Percentiles rank a stretch among this genome's conserved stretches.
phyloP scores from a whole-genome alignment of 1,140 invertebrate genomes.

The Euglossa dilemma region DNA sequence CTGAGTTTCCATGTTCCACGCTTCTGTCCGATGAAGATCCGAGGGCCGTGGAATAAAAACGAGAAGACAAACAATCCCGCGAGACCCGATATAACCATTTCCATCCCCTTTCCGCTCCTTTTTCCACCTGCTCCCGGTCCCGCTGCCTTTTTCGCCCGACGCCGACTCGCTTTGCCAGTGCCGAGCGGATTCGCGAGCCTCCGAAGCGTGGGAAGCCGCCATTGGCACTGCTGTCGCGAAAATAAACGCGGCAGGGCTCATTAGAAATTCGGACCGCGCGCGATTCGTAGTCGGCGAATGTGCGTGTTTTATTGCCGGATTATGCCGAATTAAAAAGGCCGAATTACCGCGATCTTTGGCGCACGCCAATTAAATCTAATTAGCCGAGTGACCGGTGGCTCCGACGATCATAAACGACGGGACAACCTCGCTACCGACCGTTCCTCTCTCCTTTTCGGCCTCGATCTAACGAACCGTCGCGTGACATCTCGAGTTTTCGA shows the following conservation, averaged over 20 bases:
- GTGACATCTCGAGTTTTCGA: background rate
- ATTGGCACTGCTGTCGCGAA: background rate
- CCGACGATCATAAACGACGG: background rate
- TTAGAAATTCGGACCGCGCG: slow-evolving; percentile 5
- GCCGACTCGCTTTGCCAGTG: background rate
- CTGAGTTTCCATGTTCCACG: slow-evolving; percentile 22
- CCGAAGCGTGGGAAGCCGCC: background rate
- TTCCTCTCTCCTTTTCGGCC: background rate
- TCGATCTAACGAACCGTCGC: background rate
- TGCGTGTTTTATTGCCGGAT: slow-evolving; percentile 1
- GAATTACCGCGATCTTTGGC: background rate
- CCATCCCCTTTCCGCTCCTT: background rate
- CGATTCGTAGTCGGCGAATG: background rate
- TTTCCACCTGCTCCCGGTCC: background rate
- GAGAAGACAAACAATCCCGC: slow-evolving; percentile 7
- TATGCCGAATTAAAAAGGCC: background rate
- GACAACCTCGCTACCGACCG: background rate
- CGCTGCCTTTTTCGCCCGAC: rapidly evolving
- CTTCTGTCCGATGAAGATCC: background rate
- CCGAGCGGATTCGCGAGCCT: too few relatives aligned
- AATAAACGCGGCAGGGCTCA: background rate
- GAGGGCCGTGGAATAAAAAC: background rate
- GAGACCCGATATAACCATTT: background rate
- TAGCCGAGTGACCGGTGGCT: slow-evolving; percentile 11
- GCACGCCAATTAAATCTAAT: slow-evolving; percentile 33